phyloP scores from a whole-genome alignment of 2,113 vertebrate species.

The Gallinago media region DNA sequence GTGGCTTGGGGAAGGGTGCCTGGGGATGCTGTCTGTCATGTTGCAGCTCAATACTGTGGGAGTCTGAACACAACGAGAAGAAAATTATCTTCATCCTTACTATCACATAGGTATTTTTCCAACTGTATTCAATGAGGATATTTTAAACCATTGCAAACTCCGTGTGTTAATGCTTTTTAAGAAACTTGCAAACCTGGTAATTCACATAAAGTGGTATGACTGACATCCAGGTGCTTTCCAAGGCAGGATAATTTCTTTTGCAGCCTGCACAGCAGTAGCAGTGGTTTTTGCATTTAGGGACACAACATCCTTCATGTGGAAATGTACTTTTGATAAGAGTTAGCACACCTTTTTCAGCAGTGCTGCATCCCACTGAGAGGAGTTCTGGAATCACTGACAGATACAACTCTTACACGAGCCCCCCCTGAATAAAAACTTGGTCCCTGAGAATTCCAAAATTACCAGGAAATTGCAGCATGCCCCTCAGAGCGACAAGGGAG shows the following conservation, averaged over 20 bases:
- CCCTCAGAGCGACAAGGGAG: background rate
- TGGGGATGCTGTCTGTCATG: background rate
- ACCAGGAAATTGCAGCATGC: background rate
- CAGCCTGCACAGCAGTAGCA: background rate
- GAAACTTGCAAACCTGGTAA: background rate
- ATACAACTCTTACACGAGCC: background rate
- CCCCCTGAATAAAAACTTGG: slow-evolving; percentile 1
- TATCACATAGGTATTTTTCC: background rate
- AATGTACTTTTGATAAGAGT: slow-evolving; percentile 40
- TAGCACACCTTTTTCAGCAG: slow-evolving; percentile 31
- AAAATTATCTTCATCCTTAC: background rate
- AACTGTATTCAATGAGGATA: background rate
- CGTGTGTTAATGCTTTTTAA: background rate
- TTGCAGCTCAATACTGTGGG: slow-evolving; percentile 10
- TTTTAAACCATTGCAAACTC: background rate
- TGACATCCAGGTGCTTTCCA: background rate
- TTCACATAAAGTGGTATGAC: background rate
- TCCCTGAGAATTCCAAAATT: slow-evolving; percentile 48
- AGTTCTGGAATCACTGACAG: slow-evolving; percentile 30
- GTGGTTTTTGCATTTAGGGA: background rate
- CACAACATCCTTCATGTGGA: slow-evolving; percentile 35
- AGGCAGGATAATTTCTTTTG: background rate
- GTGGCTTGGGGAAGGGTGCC: background rate
- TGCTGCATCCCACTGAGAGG: background rate
- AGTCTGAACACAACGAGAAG: background rate